Percentiles rank a stretch among this genome's conserved stretches.
These are phyloP conservation scores for Porites cylindrica DNA, from an alignment of 92 coral and sea anemone species.

Conservation along the genomic window DNA sequence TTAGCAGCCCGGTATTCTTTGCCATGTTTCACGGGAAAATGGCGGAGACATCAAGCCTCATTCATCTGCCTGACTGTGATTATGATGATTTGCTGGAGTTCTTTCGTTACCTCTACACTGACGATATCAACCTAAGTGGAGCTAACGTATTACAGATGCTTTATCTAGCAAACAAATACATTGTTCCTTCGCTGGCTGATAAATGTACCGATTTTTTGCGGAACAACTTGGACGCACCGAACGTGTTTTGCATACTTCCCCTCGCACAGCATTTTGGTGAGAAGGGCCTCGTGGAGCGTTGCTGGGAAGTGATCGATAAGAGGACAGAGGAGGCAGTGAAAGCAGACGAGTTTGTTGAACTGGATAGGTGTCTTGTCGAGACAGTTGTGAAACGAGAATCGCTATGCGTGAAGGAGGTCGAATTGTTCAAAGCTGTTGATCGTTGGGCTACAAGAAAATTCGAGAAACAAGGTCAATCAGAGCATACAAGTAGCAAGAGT, in stretches of 20 bases:
- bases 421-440: conserved; percentile 48
- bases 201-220: conserved; percentile 27
- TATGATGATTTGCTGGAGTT: conserved; percentile 40
- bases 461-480: conserved; percentile 22
- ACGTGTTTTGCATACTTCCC: conserved; percentile 40
- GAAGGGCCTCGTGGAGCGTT: conserved; percentile 7
- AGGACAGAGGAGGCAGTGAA: conserved; percentile 19
- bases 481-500: not conserved
- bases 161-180: conserved; percentile 48
- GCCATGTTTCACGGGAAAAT: conserved; percentile 44
- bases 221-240: conserved; percentile 16
- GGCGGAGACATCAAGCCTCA: conserved; percentile 33
- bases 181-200: conserved; percentile 44
- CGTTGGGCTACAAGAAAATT: conserved; percentile 33
- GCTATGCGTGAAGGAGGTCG: conserved; percentile 16
- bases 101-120: conserved; percentile 42
- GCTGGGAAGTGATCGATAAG: conserved; percentile 44
- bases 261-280: conserved; percentile 20
- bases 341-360: conserved; percentile 24
- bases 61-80: conserved; percentile 43
- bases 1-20: conserved; percentile 45
- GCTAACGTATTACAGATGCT: conserved; percentile 29
- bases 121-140: conserved; percentile 36
- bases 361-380: conserved; percentile 30
- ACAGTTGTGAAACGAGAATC: conserved; percentile 34